A percentile compares a stretch with the other conserved stretches of the same genome.
Evolutionary conservation across 2,888 invertebrate species (phyloP).

Genomic region (Neoaliturus tenellus): DNA sequence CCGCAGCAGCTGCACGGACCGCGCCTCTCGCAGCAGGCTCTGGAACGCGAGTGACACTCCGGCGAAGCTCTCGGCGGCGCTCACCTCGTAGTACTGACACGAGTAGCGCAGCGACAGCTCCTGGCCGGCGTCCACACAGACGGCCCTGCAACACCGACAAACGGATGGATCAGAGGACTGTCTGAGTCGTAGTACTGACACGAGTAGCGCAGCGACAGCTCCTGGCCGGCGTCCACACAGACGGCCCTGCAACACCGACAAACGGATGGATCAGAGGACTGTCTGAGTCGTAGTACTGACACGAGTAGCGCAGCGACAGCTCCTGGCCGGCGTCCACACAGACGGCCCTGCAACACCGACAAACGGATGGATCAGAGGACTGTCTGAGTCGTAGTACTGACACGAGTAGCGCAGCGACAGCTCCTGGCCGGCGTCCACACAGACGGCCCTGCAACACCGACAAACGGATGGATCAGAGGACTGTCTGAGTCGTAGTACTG

Average conservation of each 20-base stretch:
- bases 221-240: constrained; percentile 87
- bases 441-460: constrained; percentile 78
- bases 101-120: constrained; percentile 85
- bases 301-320: constrained; percentile 77
- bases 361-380: background rate
- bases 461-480: constrained; percentile 83
- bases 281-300: background rate
- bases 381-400: constrained; percentile 83
- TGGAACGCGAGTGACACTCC: constrained; percentile 89
- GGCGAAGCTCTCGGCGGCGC: constrained; percentile 88
- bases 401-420: constrained; percentile 85
- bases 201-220: constrained; percentile 84
- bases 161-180: background rate
- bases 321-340: constrained; percentile 89
- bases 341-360: constrained; percentile 77
- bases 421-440: constrained; percentile 88
- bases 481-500: constrained; percentile 89
- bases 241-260: constrained; percentile 78
- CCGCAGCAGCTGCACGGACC: constrained; percentile 82
- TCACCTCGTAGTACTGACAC: constrained; percentile 91
- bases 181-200: constrained; percentile 85
- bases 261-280: background rate
- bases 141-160: constrained; percentile 76
- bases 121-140: constrained; percentile 88
- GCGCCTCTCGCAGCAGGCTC: constrained; percentile 84